Conservation (phyloP, 2,113 vertebrate genomes). For the Melanerpes formicivorus region DNA sequence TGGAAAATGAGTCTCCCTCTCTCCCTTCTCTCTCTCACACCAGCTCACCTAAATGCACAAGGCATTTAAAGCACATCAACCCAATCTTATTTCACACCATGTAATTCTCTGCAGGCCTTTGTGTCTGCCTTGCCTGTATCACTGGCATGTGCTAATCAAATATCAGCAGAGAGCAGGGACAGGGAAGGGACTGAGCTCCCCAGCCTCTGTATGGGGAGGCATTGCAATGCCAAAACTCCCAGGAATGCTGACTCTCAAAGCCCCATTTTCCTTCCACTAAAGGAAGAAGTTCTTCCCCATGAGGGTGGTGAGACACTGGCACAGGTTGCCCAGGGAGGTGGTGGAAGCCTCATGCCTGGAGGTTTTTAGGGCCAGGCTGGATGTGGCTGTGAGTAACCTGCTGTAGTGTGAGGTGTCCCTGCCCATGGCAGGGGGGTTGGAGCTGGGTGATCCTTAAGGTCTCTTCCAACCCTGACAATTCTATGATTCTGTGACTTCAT, state of each 20-base stretch:
- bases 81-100: not conserved
- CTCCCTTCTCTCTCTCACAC: not conserved
- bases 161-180: not conserved
- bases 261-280: not conserved
- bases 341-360: no score
- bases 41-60: not conserved
- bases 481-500: not conserved
- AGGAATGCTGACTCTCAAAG: not conserved
- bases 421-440: no score
- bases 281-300: not conserved
- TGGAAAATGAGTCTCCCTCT: not conserved
- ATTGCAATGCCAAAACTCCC: not conserved
- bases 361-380: no score
- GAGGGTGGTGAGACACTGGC: no score
- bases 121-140: not conserved
- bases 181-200: not conserved
- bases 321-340: no score
- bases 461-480: no score
- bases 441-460: no score
- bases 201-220: not conserved
- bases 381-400: no score
- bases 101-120: not conserved
- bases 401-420: no score
- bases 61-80: not conserved
- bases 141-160: not conserved